Base-by-base conservation (phyloP, 2,797 vertebrate genomes). In the Bradypus variegatus region DNA sequence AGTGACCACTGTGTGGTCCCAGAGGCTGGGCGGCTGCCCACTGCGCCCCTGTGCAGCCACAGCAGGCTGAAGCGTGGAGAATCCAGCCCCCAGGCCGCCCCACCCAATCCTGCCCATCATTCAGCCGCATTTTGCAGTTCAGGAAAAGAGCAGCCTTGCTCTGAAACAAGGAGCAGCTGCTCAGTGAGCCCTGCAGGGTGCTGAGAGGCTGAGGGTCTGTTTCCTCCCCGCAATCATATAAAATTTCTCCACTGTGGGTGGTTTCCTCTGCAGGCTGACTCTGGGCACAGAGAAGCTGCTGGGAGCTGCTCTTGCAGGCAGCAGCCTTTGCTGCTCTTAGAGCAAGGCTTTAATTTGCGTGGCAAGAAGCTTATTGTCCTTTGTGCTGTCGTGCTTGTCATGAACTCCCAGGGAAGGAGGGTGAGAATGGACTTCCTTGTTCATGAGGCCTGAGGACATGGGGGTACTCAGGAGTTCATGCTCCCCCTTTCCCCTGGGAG, bases 341-440 rank as follows among this genome's bases (percentile, higher is more conserved):
- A 94, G 90, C 67, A 94, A 96, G 93, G 83, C 95, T 93, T 92
- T 96, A 93, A 95, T 95, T 94, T 95, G 95, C 50, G 53, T 60
- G 86, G 77, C 53, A 67, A 91, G 92, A 86, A 91, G 91, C 62
- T 94, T 78, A 84, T 88, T 41, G 41, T 81, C 78, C 60, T 79
- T 91, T 94, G 90, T 3, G 29, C 79, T 86, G 73, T 65, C 84
- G 0, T 55, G 84, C 83, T 65, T 82, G 55, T 91, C 11, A 0
- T 70, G 92, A 91, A 33, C 79, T 91, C 88, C 77, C 58, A 67
- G 38, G 77, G 21, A 31, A 88, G 21, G 38, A 80, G 3, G 3
- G 45, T 76, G 38, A 86, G 25, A 2, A 2, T 21, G 78, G 92
- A 62, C 55, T 50, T 72, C n/a, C 75, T 50, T 13, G 29, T 25